These are phyloP conservation scores for Epinephelus malabaricus DNA, from an alignment of 2,797 vertebrate species.

Conservation along the genomic window DNA sequence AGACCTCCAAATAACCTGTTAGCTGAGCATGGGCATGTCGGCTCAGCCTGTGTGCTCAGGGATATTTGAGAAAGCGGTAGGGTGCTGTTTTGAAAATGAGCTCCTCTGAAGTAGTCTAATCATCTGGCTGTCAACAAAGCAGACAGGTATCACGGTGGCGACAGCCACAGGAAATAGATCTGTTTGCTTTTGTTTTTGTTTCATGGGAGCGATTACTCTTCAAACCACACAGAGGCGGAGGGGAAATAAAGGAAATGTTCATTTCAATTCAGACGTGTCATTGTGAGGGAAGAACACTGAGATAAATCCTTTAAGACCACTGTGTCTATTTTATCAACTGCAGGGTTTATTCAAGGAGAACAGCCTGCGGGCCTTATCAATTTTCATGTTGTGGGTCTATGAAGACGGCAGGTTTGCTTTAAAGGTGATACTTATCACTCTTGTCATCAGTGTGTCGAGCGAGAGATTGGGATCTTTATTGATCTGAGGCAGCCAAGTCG, in stretches of 20 bases:
- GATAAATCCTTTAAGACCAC: conserved; percentile 57
- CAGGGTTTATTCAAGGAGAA: conserved; percentile 55
- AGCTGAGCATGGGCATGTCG: neutral
- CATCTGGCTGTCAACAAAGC: conserved; percentile 41
- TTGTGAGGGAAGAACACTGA: conserved; percentile 30
- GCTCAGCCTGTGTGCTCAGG: conserved; percentile 41
- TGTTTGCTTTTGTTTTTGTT: conserved; percentile 51
- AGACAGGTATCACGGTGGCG: conserved; percentile 40
- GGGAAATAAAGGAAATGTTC: conserved; percentile 36
- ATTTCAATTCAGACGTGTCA: conserved; percentile 35
- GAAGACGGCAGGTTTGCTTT: conserved; percentile 46
- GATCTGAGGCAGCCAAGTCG: conserved; percentile 49
- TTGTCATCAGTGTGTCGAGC: conserved; percentile 59
- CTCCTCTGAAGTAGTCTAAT: conserved; percentile 54
- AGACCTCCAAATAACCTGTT: conserved; percentile 19
- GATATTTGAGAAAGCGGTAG: conserved; percentile 24
- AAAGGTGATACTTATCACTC: conserved; percentile 66
- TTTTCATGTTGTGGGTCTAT: conserved; percentile 52
- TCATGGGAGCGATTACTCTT: conserved; percentile 37
- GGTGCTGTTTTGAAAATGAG: conserved; percentile 54
- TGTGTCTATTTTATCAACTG: conserved; percentile 44
- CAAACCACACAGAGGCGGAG: conserved; percentile 11
- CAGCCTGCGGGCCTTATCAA: conserved; percentile 55
- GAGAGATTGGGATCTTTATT: conserved; percentile 61
- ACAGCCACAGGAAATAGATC: conserved; percentile 57